Evolutionary conservation across 1,140 invertebrate species (phyloP).

Genomic region (Drosophila nebulosa): DNA sequence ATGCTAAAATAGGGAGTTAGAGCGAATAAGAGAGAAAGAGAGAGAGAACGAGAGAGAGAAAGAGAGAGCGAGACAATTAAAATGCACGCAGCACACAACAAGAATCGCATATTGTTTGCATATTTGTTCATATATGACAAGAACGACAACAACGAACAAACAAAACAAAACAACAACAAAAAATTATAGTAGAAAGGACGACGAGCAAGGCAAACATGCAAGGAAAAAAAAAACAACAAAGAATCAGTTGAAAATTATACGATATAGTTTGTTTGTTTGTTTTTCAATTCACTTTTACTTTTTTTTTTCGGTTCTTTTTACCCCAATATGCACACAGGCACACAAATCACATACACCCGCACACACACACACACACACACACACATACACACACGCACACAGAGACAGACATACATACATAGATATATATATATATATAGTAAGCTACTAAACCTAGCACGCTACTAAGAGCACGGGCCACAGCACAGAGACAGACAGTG

Average conservation of each 20-base stretch:
- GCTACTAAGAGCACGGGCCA: slow-evolving; percentile 68
- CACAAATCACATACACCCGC: slow-evolving; percentile 24
- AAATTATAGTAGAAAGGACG: slow-evolving; percentile 26
- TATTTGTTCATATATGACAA: slow-evolving; percentile 13
- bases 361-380: slow-evolving; percentile 34
- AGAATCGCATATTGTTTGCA: slow-evolving; percentile 21
- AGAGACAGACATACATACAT: slow-evolving; percentile 20
- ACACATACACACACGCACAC: slow-evolving; percentile 27
- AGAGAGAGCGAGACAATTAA: slow-evolving; percentile 43
- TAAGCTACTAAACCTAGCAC: slow-evolving; percentile 73
- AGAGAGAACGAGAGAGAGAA: slow-evolving; percentile 24
- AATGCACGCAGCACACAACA: slow-evolving; percentile 39
- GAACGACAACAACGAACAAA: background rate
- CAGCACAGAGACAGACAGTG: slow-evolving; percentile 52
- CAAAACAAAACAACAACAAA: slow-evolving; percentile 7
- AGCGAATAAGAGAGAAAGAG: slow-evolving; percentile 16
- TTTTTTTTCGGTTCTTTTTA: slow-evolving; percentile 31
- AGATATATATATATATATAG: slow-evolving; percentile 30
- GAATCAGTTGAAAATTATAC: slow-evolving; percentile 47
- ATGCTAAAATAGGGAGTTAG: slow-evolving; percentile 57
- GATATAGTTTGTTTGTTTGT: slow-evolving; percentile 38
- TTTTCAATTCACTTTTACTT: slow-evolving; percentile 37
- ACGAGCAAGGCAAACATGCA: slow-evolving; percentile 65
- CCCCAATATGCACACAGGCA: slow-evolving; percentile 37
- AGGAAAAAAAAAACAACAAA: slow-evolving; percentile 46